A percentile compares a stretch with the other conserved stretches of the same genome.
Evolutionary conservation across 1,140 invertebrate species (phyloP).

Genomic region (Drosophila sechellia): DNA sequence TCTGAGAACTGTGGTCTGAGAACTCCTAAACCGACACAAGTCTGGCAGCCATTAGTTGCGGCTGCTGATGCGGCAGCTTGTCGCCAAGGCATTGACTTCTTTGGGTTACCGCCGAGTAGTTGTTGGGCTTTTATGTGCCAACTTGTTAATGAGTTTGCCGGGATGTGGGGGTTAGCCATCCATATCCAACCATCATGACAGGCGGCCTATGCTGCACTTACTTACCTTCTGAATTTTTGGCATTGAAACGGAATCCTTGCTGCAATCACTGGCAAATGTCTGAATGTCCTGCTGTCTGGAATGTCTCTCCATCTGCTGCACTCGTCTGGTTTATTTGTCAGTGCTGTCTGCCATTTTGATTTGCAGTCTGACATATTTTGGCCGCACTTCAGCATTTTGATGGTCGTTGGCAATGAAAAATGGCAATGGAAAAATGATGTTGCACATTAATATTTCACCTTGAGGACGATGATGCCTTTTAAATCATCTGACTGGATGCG

Average conservation of each 20-base stretch:
- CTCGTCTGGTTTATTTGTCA: slow-evolving; percentile 62
- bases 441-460: slow-evolving; percentile 28
- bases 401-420: slow-evolving; percentile 37
- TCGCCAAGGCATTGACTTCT: slow-evolving; percentile 68
- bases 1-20: neutral
- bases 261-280: slow-evolving; percentile 48
- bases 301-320: slow-evolving; percentile 36
- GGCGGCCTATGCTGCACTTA: slow-evolving; percentile 46
- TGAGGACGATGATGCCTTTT: neutral
- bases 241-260: slow-evolving; percentile 59
- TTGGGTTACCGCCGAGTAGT: slow-evolving; percentile 44
- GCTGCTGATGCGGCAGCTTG: slow-evolving; percentile 66
- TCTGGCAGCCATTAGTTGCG: slow-evolving; percentile 74
- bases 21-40: slow-evolving; percentile 40
- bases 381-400: slow-evolving; percentile 45
- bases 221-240: slow-evolving; percentile 54
- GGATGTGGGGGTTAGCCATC: neutral
- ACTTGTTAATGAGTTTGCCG: slow-evolving; percentile 80
- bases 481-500: neutral
- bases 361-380: slow-evolving; percentile 71
- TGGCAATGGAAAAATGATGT: slow-evolving; percentile 35
- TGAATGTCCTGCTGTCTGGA: slow-evolving; percentile 11
- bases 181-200: slow-evolving; percentile 1
- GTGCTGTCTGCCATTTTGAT: slow-evolving; percentile 68
- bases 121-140: slow-evolving; percentile 72